Percentiles rank a stretch among this genome's conserved stretches.
phyloP scores from a whole-genome alignment of 2,113 vertebrate genomes.

The Mugil cephalus region DNA sequence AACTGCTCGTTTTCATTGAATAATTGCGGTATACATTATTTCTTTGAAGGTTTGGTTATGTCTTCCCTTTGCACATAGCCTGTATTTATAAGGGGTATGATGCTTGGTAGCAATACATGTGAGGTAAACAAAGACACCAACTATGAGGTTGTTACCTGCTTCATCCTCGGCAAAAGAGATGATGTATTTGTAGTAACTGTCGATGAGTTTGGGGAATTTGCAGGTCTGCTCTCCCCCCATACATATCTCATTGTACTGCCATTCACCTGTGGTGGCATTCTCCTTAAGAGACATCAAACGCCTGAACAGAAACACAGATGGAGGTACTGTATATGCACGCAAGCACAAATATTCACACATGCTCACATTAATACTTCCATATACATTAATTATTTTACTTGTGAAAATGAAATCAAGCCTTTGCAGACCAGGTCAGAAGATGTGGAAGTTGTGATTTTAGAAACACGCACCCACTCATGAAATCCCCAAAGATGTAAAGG shows the following conservation, averaged over 20 bases:
- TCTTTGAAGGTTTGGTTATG: too few species aligned
- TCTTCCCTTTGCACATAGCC: too few species aligned
- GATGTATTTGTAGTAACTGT: conserved; percentile 87
- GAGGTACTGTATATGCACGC: background rate
- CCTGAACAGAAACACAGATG: conserved; percentile 60
- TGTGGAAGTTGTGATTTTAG: background rate
- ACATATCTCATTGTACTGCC: conserved; percentile 87
- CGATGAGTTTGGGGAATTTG: conserved; percentile 86
- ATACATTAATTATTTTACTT: too few species aligned
- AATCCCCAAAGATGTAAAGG: conserved; percentile 88
- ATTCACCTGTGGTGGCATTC: conserved; percentile 73
- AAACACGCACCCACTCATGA: conserved; percentile 87
- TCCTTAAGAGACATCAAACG: conserved; percentile 88
- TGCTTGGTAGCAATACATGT: background rate
- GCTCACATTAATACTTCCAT: too few species aligned
- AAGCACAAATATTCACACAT: background rate
- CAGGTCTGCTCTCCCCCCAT: conserved; percentile 85
- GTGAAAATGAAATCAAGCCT: too few species aligned
- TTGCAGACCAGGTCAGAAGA: too few species aligned
- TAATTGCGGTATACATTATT: background rate
- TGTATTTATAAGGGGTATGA: background rate
- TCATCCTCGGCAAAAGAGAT: conserved; percentile 90
- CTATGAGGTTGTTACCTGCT: conserved; percentile 79
- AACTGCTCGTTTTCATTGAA: too few species aligned
- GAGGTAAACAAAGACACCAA: too few species aligned